Conservation (phyloP, 2,113 vertebrate genomes). For the Thalassoma bifasciatum region DNA sequence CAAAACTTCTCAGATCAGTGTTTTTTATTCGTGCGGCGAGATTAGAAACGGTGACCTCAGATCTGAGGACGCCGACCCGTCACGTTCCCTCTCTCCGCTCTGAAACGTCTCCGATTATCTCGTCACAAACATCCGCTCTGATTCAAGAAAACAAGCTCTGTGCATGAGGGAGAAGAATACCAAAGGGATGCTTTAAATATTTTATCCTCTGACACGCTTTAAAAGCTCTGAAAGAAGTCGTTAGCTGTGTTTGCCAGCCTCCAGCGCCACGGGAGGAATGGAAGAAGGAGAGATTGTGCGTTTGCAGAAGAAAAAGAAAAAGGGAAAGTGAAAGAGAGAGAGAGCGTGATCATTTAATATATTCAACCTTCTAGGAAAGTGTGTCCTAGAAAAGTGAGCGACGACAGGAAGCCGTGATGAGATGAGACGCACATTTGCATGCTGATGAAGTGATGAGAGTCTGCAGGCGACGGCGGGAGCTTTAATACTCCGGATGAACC, state of each 20-base stretch:
- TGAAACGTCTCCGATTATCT: conserved; percentile 13
- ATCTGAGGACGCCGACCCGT: not conserved
- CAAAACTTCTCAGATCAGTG: too few relatives aligned
- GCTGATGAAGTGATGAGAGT: conserved; percentile 44
- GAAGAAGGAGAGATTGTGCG: conserved; percentile 10
- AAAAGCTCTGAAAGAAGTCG: conserved; percentile 44
- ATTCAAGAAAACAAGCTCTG: conserved; percentile 25
- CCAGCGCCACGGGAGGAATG: conserved; percentile 30
- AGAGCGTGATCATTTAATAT: conserved; percentile 54
- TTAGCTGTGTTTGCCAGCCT: conserved; percentile 29
- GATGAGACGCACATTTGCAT: conserved; percentile 41
- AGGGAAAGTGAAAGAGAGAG: conserved; percentile 26
- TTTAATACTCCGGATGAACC: conserved; percentile 41
- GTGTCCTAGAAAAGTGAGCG: conserved; percentile 60
- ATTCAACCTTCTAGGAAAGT: conserved; percentile 70
- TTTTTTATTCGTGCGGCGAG: too few relatives aligned
- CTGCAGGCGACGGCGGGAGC: conserved; percentile 18
- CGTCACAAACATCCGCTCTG: conserved; percentile 29
- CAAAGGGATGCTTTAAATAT: conserved; percentile 27
- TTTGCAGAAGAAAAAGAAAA: conserved; percentile 16
- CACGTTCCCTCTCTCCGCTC: not conserved
- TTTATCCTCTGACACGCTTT: conserved; percentile 34
- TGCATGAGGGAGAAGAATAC: conserved; percentile 27
- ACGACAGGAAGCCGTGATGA: conserved; percentile 47
- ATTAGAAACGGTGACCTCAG: not conserved